These are phyloP conservation scores for Galbula dea DNA, from an alignment of 2,113 vertebrate genomes.

Conservation along the genomic window DNA sequence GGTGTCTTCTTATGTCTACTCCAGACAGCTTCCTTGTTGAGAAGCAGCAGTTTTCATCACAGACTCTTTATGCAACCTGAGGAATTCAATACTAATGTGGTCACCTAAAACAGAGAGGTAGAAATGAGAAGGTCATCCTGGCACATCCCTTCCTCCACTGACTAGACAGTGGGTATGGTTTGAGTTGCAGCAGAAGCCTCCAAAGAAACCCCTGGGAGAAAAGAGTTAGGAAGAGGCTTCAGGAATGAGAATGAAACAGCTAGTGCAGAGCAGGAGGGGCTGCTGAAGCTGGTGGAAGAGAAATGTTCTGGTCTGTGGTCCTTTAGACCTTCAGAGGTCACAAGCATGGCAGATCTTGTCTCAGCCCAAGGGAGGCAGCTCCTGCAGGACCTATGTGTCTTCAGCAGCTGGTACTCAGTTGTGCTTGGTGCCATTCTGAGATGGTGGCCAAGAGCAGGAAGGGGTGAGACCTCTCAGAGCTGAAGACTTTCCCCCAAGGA, in stretches of 20 bases:
- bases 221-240: background rate
- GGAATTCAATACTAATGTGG: too few species aligned
- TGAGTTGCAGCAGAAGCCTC: background rate
- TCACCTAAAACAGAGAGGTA: too few species aligned
- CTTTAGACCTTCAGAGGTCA: background rate
- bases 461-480: background rate
- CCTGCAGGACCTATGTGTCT: background rate
- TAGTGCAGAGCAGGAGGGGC: background rate
- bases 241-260: background rate
- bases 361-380: background rate
- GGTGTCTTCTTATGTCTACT: background rate
- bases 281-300: background rate
- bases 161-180: rapidly evolving
- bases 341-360: background rate
- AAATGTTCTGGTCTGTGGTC: background rate
- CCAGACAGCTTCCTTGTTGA: background rate
- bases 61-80: background rate
- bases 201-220: background rate
- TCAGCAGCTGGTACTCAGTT: background rate
- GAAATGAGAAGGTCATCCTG: background rate
- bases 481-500: background rate
- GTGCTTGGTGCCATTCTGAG: background rate
- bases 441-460: background rate
- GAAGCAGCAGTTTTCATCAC: background rate
- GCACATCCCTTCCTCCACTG: background rate